phyloP scores from a whole-genome alignment of 2,888 invertebrate species.

The Hyalella azteca region DNA sequence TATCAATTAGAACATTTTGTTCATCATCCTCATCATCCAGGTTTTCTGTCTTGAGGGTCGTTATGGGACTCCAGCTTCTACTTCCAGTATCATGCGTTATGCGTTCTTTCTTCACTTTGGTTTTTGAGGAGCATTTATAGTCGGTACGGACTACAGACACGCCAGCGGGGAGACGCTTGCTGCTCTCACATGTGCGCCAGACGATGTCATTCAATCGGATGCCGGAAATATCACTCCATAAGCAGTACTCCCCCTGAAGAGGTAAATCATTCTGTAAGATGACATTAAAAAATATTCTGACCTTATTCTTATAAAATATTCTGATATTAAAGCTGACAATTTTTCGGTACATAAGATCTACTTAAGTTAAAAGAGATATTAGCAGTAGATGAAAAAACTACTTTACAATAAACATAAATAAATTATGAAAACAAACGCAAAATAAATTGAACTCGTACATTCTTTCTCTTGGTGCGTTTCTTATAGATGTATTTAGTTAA shows the following conservation, averaged over 20 bases:
- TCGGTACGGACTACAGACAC: slow-evolving; percentile 59
- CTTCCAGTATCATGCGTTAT: background rate
- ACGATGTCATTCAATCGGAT: slow-evolving; percentile 77
- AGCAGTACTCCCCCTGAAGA: background rate
- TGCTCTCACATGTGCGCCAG: slow-evolving; percentile 64
- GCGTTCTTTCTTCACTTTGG: slow-evolving; percentile 60
- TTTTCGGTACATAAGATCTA: no score
- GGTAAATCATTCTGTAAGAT: no score
- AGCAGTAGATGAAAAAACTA: no score
- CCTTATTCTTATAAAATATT: no score
- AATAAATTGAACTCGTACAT: background rate
- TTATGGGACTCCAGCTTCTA: background rate
- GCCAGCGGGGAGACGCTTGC: slow-evolving; percentile 46
- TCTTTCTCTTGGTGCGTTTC: slow-evolving; percentile 18
- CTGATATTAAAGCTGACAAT: no score
- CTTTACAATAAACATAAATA: no score
- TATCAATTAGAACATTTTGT: background rate
- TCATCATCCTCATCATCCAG: background rate
- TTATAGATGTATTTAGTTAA: slow-evolving; percentile 66
- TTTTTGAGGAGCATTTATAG: slow-evolving; percentile 66
- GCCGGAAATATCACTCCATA: slow-evolving; percentile 70
- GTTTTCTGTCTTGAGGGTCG: background rate
- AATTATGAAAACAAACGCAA: no score
- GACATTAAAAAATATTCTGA: no score
- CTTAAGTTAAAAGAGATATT: no score